Evolutionary conservation across 1,140 invertebrate species (phyloP).

Genomic region (Episyrphus balteatus): DNA sequence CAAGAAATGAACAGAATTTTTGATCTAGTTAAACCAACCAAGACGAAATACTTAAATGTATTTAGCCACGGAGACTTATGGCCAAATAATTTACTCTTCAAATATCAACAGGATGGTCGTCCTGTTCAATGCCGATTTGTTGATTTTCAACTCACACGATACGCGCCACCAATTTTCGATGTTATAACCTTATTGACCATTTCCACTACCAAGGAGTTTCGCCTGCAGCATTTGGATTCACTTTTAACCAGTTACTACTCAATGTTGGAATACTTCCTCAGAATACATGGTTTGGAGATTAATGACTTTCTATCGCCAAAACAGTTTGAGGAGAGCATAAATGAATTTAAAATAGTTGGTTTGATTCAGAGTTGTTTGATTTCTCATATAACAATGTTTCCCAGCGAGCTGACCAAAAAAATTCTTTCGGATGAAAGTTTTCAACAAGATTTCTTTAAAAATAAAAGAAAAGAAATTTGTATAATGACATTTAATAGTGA

Average conservation of each 20-base stretch:
- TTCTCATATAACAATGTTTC: constrained; percentile 37
- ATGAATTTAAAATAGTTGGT: constrained; percentile 38
- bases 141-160: constrained; percentile 51
- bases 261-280: constrained; percentile 33
- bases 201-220: constrained; percentile 37
- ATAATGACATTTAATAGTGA: constrained; percentile 36
- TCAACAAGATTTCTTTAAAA: constrained; percentile 31
- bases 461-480: constrained; percentile 38
- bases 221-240: constrained; percentile 33
- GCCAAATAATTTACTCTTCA: constrained; percentile 51
- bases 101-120: constrained; percentile 38
- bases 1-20: constrained; percentile 35
- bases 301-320: constrained; percentile 30
- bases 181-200: constrained; percentile 41
- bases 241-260: constrained; percentile 42
- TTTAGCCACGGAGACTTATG: constrained; percentile 50
- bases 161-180: constrained; percentile 41
- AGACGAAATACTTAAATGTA: constrained; percentile 41
- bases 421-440: constrained; percentile 36
- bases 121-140: constrained; percentile 42
- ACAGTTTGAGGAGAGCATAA: constrained; percentile 35
- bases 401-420: constrained; percentile 23
- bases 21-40: constrained; percentile 38
- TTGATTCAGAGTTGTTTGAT: constrained; percentile 41
- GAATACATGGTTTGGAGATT: constrained; percentile 29